A percentile compares a stretch with the other conserved stretches of the same genome.
These are phyloP conservation scores for Linurgus olivaceus DNA, from an alignment of 2,797 vertebrate species.

Conservation along the genomic window DNA sequence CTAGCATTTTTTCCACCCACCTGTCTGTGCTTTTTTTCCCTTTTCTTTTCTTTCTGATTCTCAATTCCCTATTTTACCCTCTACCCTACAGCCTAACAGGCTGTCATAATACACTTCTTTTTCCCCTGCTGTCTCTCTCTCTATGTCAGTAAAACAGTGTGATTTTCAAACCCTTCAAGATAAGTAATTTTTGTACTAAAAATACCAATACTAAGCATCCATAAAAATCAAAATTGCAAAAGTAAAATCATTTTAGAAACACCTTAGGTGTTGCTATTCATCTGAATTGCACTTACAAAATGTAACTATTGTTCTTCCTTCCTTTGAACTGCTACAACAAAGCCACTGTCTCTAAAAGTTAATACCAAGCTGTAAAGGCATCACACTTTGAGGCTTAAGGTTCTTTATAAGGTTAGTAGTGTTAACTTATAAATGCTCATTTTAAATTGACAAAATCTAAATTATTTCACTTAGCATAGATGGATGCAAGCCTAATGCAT, in stretches of 20 bases:
- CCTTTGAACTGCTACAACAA: not conserved
- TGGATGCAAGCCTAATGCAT: not conserved
- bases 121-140: not conserved
- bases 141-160: not conserved
- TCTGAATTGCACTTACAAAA: not conserved
- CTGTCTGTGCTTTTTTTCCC: not conserved
- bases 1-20: slow-evolving; percentile 27
- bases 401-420: not conserved
- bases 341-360: not conserved
- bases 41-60: slow-evolving; percentile 1
- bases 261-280: not conserved
- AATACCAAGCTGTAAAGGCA: not conserved
- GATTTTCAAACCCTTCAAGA: slow-evolving; percentile 33
- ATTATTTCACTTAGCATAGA: not conserved
- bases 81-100: slow-evolving; percentile 26
- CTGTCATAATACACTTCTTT: not conserved
- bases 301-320: not conserved
- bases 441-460: not conserved
- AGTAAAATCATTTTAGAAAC: not conserved
- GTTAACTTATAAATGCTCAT: not conserved
- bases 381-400: not conserved
- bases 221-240: not conserved
- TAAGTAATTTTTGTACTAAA: slow-evolving; percentile 15
- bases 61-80: slow-evolving; percentile 28
- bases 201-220: not conserved